Evolutionary conservation across 35 echinoderm and acorn worm genomes (phyloP).

Genomic region (Ptychodera flava): DNA sequence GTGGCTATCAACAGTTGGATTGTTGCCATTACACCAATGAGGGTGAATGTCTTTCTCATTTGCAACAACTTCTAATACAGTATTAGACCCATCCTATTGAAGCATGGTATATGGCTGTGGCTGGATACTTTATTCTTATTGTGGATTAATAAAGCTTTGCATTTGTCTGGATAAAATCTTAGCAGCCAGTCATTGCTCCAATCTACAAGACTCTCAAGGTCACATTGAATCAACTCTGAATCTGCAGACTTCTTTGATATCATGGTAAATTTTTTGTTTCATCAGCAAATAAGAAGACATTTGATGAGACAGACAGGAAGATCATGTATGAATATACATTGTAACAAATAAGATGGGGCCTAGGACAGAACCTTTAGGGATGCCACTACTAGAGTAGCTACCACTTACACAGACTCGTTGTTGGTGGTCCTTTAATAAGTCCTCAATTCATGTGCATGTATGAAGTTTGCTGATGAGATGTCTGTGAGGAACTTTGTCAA

Average conservation of each 20-base stretch:
- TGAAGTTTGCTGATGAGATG: too few relatives aligned
- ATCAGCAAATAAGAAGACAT: too few relatives aligned
- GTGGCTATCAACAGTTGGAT: neutral
- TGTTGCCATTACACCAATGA: neutral
- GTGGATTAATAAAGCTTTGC: neutral
- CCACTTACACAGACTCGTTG: too few relatives aligned
- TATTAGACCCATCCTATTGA: neutral
- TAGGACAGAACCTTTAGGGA: too few relatives aligned
- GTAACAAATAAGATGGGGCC: too few relatives aligned
- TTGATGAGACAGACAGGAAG: too few relatives aligned
- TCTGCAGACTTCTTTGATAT: neutral
- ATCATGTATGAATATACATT: too few relatives aligned
- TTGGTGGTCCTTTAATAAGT: too few relatives aligned
- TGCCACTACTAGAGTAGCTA: too few relatives aligned
- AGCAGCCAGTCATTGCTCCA: slow-evolving; percentile 15
- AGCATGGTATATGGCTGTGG: neutral
- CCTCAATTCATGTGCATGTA: too few relatives aligned
- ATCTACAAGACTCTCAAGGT: neutral
- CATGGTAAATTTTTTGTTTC: slow-evolving; percentile 26
- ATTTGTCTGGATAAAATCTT: slow-evolving; percentile 18
- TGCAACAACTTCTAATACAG: neutral
- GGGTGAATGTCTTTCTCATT: neutral
- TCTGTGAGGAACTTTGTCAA: too few relatives aligned
- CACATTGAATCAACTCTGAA: neutral
- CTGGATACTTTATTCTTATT: neutral